Base-by-base conservation (phyloP, 1,140 invertebrate genomes). In the Lepidotrigona ventralis region DNA sequence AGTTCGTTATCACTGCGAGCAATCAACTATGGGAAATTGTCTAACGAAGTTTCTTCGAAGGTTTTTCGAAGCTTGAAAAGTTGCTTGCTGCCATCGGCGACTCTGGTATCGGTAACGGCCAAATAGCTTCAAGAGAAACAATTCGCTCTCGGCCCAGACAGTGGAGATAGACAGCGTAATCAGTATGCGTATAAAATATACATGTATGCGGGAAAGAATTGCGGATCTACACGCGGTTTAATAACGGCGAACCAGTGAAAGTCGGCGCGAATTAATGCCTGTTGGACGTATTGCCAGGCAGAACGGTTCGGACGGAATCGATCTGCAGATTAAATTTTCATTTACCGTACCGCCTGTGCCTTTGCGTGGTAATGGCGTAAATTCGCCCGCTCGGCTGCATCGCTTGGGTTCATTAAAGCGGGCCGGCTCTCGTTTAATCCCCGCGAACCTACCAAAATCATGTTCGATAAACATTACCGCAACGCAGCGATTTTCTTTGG, bases 401-500 rank as follows among this genome's bases (percentile, higher is more conserved):
- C 83, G 85, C 75, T 85, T 69, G 89, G 84, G 86, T 91, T 91
- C 90, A 91, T 91, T 91, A 91, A 91, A 91, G 90, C 91, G 85
- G 85, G 73, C 85, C 83, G 83, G 89, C 82, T 90, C 87, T 64
- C 88, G 88, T 87, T 91, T 91, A 91, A 91, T 91, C 91, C 89
- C 73, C 88, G 88, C 75, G 87, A 91, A 90, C 87, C 86, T 88
- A 84, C 89, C 87, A 81, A 89, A 91, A 91, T 90, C 90, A 91
- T 91, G 91, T 91, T 91, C 91, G 90, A 91, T 91, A 91, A 91
- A 91, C 91, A 91, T 90, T 90, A 87, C 90, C 89, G 85, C 85
- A 90, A 87, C 86, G 81, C 72, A 76, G 85, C 88, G 88, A 90
- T 90, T 91, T 90, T 90, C 89, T 91, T 91, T 86, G 81, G 85